Base-by-base conservation (phyloP, 2,797 vertebrate species). In the Macropus fuliginosus region DNA sequence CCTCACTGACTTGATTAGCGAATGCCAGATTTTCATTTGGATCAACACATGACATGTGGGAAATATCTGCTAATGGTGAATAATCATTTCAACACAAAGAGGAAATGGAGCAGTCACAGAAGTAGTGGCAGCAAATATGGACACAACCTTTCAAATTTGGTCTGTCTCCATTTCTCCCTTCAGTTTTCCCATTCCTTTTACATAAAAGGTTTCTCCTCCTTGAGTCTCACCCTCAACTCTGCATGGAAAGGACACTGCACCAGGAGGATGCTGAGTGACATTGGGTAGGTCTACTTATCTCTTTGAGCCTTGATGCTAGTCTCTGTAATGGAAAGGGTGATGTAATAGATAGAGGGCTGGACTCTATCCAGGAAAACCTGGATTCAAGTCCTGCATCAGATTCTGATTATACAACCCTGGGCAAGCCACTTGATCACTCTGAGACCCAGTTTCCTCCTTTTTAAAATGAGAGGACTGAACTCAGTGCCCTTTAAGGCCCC, bases 11-110 rank as follows among this genome's bases (percentile, higher is more conserved):
- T 97, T 93, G 94, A 96, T 91, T 96, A 96, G 57, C 10, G 5
- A 62, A 95, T 96, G 94, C 94, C 97, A 96, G 93, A 66, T 95
- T 97, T 97, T 97, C 96, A 97, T 96, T 96, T 97, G 97, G 97
- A 95, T 90, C 91, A 94, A 92, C 89, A 96, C 93, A 93, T 66
- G 94, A 95, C 90, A 96, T 94, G 93, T 81, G 93, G 74, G 94
- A 93, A 89, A 46, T 95, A n/a, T 93, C 94, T 94, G 94, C 81
- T 93, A 56, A 95, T 89, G 94, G 92, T 94, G 96, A 97, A 94
- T 98, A 96, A 98, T 97, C 96, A 95, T 94, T 96, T 94, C 93
- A 87, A 57, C 92, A 31, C 94, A 56, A 94, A 0, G 66, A 40
- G 18, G 95, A 96, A 97, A 95, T 54, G 54, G 55, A 93, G 90